Base-by-base conservation (phyloP, 2,888 invertebrate species). In the Ormyrus nitidulus region DNA sequence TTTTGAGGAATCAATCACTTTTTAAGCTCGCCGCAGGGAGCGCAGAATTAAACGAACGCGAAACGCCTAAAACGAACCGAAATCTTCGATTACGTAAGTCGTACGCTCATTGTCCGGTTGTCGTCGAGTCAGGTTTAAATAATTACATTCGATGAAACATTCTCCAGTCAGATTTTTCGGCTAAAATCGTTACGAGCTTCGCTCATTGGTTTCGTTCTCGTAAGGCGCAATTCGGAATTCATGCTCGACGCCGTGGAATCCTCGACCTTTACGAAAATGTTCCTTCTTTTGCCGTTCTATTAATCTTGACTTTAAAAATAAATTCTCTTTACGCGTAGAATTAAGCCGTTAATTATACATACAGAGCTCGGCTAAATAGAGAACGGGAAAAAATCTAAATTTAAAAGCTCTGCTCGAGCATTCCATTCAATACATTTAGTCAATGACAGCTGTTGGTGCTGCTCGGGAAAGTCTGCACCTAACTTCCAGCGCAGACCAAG, bases 1-100 rank as follows among this genome's bases (percentile, higher is more conserved):
- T 75, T 75, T 68, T 44, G 0, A 66, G 53, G 59, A 44, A 75
- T 75, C 75, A 68, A 75, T 75, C 75, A 66, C 6, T 59, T 51
- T 19, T 10, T 34, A 61, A 56, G 66, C n/a, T n/a, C 6, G 54
- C 6, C 19, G 7, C 7, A 10, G 13, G 46, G 56, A 7, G 58
- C 5, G 9, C 11, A 13, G 44, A n/a, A 59, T 75, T 44, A 68
- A 58, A 66, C 8, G 66, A 59, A 13, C 5, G 19, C 19, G 19
- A 19, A 19, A 19, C 19, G 44, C 2, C 58, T 62, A 74, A 56
- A 66, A 34, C 6, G 73, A n/a, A 49, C 49, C 58, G 34, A 44
- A 68, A 44, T 68, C n/a, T 64, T 49, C 49, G 4, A 7, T 19
- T 19, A 19, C 48, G n/a, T 19, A 1, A 19, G 19, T 5, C 49